Evolutionary conservation across 2,113 vertebrate species (phyloP).

Genomic region (Semnornis frantzii): DNA sequence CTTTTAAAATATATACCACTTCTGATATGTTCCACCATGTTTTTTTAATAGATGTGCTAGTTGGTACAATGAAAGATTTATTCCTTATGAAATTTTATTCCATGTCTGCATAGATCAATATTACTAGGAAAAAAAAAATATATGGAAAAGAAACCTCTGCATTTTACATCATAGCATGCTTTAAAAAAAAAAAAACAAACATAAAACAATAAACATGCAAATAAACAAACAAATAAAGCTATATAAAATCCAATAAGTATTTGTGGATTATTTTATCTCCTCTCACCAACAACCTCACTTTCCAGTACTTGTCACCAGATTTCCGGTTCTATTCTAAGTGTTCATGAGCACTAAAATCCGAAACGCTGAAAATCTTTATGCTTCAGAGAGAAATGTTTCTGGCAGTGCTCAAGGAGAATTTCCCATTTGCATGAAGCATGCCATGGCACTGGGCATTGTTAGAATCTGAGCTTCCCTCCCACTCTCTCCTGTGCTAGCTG

Average conservation of each 20-base stretch:
- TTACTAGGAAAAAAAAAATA: background rate
- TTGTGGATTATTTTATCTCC: background rate
- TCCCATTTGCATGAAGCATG: background rate
- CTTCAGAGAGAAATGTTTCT: background rate
- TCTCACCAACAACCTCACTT: background rate
- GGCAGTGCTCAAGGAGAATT: background rate
- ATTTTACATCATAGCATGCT: background rate
- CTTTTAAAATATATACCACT: background rate
- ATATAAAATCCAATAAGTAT: background rate
- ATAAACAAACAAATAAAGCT: too few species aligned
- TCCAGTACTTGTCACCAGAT: background rate
- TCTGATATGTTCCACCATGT: background rate
- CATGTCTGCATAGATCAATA: background rate
- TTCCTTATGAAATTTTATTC: background rate
- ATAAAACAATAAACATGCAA: background rate
- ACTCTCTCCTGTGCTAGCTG: background rate
- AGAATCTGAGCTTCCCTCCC: background rate
- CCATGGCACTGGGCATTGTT: fast-evolving
- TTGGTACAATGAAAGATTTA: background rate
- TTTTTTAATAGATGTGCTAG: background rate
- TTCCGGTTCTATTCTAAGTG: background rate
- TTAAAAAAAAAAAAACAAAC: background rate
- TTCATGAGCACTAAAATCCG: background rate
- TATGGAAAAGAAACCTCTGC: background rate
- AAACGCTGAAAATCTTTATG: background rate